phyloP scores from a whole-genome alignment of 1,140 invertebrate genomes.

The Scaptomyza graminum region DNA sequence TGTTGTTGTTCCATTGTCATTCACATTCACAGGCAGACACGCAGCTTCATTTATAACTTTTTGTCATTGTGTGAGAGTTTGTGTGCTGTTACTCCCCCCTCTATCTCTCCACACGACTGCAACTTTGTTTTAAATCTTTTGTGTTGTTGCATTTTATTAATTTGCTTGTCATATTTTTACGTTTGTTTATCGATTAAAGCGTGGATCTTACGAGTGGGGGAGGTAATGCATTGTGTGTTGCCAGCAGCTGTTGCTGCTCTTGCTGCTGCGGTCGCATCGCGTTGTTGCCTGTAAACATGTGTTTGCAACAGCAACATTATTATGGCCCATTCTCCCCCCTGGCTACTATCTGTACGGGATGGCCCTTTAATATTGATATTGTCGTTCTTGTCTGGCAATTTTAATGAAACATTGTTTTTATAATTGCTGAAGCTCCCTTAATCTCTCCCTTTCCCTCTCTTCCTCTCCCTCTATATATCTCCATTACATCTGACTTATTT shows the following conservation, averaged over 20 bases:
- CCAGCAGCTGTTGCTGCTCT: slow-evolving; percentile 51
- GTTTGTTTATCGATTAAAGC: slow-evolving; percentile 82
- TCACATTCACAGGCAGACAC: slow-evolving; percentile 31
- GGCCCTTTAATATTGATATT: slow-evolving; percentile 5
- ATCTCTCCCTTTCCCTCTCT: slow-evolving; percentile 19
- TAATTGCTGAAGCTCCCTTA: slow-evolving; percentile 49
- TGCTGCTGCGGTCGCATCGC: slow-evolving; percentile 32
- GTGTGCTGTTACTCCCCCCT: neutral
- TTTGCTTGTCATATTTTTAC: slow-evolving; percentile 81
- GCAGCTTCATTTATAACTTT: slow-evolving; percentile 73
- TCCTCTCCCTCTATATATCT: slow-evolving; percentile 18
- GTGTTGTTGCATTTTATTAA: slow-evolving; percentile 76
- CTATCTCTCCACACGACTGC: too few relatives aligned
- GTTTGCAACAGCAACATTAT: slow-evolving; percentile 72
- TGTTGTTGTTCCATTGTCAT: slow-evolving; percentile 19
- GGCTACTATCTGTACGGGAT: slow-evolving; percentile 27
- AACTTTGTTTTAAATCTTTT: slow-evolving; percentile 42
- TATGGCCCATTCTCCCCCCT: slow-evolving; percentile 35
- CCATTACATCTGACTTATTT: slow-evolving; percentile 41
- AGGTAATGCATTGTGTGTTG: slow-evolving; percentile 20
- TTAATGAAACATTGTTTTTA: slow-evolving; percentile 73
- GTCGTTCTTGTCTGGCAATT: slow-evolving; percentile 46
- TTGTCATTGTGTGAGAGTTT: slow-evolving; percentile 56
- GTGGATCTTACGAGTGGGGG: slow-evolving; percentile 26
- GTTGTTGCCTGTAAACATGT: slow-evolving; percentile 68